Conservation (phyloP, 2,113 vertebrate species). For the Cinclus mexicanus region DNA sequence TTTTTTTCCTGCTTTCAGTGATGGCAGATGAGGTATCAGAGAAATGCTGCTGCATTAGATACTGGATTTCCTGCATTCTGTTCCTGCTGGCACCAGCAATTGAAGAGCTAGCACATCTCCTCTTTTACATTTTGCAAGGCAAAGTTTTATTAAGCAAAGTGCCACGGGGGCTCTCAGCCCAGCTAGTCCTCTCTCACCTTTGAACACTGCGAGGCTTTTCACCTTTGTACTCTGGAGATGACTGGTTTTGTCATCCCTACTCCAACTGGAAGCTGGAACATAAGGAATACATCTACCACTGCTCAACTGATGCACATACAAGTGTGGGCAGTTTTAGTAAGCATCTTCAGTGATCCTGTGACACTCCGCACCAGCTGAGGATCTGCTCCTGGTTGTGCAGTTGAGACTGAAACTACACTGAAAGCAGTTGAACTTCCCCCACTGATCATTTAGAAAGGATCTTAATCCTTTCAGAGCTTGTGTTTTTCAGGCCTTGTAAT, state of each 20-base stretch:
- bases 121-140: background rate
- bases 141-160: background rate
- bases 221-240: background rate
- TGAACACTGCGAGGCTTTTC: background rate
- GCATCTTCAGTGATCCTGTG: background rate
- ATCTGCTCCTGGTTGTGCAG: background rate
- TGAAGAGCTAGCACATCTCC: accelerated
- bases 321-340: background rate
- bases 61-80: background rate
- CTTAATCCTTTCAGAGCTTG: background rate
- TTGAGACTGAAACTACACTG: background rate
- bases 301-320: accelerated
- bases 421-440: background rate
- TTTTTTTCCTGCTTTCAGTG: background rate
- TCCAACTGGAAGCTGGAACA: background rate
- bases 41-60: background rate
- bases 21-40: background rate
- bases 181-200: accelerated
- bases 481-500: background rate
- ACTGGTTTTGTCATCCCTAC: accelerated
- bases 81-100: background rate
- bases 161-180: background rate
- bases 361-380: background rate
- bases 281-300: background rate
- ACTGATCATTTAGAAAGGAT: background rate